These are phyloP conservation scores for Numenius arquata DNA, from an alignment of 2,113 vertebrate species.

Conservation along the genomic window DNA sequence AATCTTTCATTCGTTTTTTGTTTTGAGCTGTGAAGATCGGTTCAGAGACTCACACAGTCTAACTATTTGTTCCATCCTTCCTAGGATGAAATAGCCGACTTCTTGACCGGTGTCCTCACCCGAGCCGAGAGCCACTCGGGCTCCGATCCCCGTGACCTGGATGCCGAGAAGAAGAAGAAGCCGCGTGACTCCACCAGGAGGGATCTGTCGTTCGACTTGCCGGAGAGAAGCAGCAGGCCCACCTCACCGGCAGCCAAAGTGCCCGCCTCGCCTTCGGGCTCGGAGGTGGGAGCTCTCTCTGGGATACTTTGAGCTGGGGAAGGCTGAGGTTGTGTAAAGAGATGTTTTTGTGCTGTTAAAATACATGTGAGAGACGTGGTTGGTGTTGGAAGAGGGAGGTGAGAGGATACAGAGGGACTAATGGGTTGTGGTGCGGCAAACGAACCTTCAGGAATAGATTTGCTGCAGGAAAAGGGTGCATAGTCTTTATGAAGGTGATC, in stretches of 20 bases:
- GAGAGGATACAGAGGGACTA: accelerated
- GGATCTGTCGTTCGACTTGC: conserved; percentile 87
- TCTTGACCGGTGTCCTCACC: conserved; percentile 89
- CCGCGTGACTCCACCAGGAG: conserved; percentile 73
- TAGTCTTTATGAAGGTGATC: not conserved
- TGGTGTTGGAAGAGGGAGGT: not conserved
- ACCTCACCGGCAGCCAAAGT: conserved; percentile 85
- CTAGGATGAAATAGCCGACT: conserved; percentile 96
- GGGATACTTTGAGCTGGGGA: not conserved
- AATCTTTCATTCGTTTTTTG: not conserved
- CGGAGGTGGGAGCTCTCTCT: conserved; percentile 76
- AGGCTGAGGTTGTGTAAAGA: not conserved
- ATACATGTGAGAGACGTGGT: accelerated
- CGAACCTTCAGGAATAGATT: accelerated
- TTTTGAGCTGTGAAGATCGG: accelerated
- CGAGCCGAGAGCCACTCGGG: conserved; percentile 82
- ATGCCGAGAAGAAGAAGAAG: conserved; percentile 91
- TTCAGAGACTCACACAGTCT: not conserved
- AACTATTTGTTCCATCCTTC: not conserved
- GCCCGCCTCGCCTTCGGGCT: conserved; percentile 89
- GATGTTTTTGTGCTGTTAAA: accelerated
- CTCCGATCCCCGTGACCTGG: conserved; percentile 88
- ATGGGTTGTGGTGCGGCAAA: accelerated
- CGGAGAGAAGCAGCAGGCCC: conserved; percentile 84
- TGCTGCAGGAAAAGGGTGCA: not conserved